Conservation (phyloP, 2,797 vertebrate species). For the Sebastes kiyomatsui region DNA sequence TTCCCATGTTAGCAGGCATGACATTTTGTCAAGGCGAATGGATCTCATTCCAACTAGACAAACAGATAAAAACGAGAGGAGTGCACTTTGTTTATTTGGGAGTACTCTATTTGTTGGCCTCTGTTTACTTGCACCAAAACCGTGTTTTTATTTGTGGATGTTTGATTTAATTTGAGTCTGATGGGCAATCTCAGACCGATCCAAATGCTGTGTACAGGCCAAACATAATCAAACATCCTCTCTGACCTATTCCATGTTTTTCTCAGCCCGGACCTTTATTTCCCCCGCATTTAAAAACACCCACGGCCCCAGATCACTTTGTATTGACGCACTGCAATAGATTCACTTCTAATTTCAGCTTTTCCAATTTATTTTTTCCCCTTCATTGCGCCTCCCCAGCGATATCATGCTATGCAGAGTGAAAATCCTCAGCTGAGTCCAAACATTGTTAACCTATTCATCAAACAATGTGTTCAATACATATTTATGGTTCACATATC, state of each 20-base stretch:
- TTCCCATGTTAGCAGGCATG: not conserved
- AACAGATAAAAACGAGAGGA: conserved; percentile 5
- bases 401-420: conserved; percentile 1
- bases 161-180: conserved; percentile 42
- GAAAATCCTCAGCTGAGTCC: conserved; percentile 31
- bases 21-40: not conserved
- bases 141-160: conserved; percentile 37
- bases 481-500: conserved; percentile 72
- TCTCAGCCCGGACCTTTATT: not conserved
- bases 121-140: conserved; percentile 27
- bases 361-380: conserved; percentile 28
- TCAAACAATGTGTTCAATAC: conserved; percentile 61
- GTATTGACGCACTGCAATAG: conserved; percentile 26
- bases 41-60: not conserved
- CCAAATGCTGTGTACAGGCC: conserved; percentile 10
- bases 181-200: conserved; percentile 42
- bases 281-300: conserved; percentile 1
- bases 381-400: not conserved
- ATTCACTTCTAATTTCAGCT: conserved; percentile 42
- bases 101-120: conserved; percentile 13
- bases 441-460: conserved; percentile 48
- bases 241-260: conserved; percentile 31
- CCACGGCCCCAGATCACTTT: conserved; percentile 14
- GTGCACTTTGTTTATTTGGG: conserved; percentile 23
- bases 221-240: conserved; percentile 45